These are phyloP conservation scores for Eretmochelys imbricata DNA, from an alignment of 2,113 vertebrate species.

Conservation along the genomic window DNA sequence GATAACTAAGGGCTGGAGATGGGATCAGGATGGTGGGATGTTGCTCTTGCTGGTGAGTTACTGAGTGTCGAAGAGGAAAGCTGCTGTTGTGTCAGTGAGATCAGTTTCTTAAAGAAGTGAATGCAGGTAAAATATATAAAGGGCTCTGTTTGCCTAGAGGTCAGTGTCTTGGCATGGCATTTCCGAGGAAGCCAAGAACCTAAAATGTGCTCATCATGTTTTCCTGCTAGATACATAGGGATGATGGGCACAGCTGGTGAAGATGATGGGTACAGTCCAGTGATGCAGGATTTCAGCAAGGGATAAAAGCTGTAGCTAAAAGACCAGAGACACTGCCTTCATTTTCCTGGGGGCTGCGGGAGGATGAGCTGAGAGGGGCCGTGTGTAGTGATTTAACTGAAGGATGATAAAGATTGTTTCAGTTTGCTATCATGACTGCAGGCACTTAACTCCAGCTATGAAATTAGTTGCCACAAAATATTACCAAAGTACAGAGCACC, in stretches of 20 bases:
- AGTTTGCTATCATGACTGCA: background rate
- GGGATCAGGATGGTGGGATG: background rate
- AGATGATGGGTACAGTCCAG: background rate
- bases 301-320: background rate
- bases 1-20: background rate
- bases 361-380: background rate
- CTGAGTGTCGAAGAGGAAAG: background rate
- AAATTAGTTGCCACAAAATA: background rate
- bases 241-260: background rate
- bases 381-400: background rate
- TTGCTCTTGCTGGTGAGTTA: background rate
- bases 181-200: rapidly evolving
- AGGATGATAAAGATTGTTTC: background rate
- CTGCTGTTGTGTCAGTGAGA: background rate
- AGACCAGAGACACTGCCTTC: background rate
- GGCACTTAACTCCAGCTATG: background rate
- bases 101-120: rapidly evolving
- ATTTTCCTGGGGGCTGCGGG: background rate
- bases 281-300: background rate
- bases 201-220: background rate
- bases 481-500: background rate
- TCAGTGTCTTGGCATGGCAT: background rate
- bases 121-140: background rate
- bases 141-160: background rate
- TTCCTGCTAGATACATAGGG: background rate